Conservation (phyloP, 2,797 vertebrate species). For the Sebastes cheni region DNA sequence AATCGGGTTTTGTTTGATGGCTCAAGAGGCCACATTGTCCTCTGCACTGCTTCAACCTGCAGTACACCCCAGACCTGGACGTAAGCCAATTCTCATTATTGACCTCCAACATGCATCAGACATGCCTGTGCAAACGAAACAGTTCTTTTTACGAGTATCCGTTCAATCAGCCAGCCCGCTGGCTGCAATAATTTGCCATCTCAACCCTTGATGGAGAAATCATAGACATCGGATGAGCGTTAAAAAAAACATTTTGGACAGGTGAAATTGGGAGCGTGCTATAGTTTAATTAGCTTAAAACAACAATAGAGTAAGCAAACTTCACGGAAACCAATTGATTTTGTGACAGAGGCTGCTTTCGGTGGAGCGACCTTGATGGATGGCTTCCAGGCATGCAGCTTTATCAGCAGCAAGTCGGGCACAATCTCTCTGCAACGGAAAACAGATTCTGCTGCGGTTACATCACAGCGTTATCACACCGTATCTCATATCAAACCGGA, state of each 20-base stretch:
- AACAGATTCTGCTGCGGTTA: conserved; percentile 43
- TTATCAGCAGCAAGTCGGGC: conserved; percentile 66
- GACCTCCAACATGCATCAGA: neutral
- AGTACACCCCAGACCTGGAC: neutral
- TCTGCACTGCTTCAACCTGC: neutral
- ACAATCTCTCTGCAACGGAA: conserved; percentile 37
- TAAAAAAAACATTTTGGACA: conserved; percentile 4
- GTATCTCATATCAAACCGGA: neutral
- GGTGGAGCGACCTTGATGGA: conserved; percentile 61
- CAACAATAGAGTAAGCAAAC: conserved; percentile 44
- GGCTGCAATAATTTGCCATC: neutral
- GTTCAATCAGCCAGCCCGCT: neutral
- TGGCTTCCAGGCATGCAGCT: conserved; percentile 60
- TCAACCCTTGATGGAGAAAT: neutral
- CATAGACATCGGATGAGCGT: neutral
- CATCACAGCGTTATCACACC: conserved; percentile 8
- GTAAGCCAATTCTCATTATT: neutral
- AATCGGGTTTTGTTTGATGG: neutral
- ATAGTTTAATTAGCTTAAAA: conserved; percentile 65
- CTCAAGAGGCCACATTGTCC: neutral
- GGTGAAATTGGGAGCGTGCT: neutral
- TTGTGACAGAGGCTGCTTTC: conserved; percentile 59
- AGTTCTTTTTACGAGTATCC: neutral
- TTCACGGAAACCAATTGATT: conserved; percentile 71
- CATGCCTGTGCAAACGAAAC: neutral